A percentile compares a stretch with the other conserved stretches of the same genome.
Evolutionary conservation across 2,797 vertebrate species (phyloP).

Genomic region (Tenualosa thibaudeaui): DNA sequence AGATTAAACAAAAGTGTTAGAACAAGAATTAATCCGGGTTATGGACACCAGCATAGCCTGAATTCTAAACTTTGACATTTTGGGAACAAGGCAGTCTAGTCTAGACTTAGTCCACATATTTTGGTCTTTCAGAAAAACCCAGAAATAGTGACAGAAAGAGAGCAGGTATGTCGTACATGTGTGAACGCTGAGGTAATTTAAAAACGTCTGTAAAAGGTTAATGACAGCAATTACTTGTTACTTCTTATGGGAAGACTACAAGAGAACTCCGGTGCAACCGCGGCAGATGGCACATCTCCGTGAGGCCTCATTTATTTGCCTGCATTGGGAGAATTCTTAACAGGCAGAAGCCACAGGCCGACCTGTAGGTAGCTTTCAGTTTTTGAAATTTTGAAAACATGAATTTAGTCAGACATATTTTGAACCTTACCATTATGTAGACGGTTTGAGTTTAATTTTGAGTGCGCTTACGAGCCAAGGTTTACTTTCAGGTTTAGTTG

Average conservation of each 20-base stretch:
- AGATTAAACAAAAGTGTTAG: not conserved
- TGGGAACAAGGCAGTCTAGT: too few species aligned
- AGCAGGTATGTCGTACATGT: not conserved
- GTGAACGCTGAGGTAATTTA: constrained; percentile 42
- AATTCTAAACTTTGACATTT: too few species aligned
- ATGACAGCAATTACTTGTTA: constrained; percentile 43
- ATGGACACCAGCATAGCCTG: too few species aligned
- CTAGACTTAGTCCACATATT: not conserved
- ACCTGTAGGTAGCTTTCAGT: not conserved
- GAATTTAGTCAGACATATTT: not conserved
- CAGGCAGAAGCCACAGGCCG: not conserved
- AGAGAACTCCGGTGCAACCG: constrained; percentile 27
- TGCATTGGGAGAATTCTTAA: not conserved
- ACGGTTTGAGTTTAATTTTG: not conserved
- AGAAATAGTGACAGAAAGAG: not conserved
- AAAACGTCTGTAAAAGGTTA: constrained; percentile 44
- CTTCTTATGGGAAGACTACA: constrained; percentile 23
- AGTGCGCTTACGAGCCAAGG: not conserved
- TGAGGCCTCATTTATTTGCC: constrained; percentile 44
- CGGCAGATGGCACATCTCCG: constrained; percentile 40
- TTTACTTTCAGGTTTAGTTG: not conserved
- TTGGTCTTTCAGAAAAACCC: not conserved
- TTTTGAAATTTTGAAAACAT: not conserved
- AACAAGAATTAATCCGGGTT: not conserved
- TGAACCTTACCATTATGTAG: not conserved